Conservation (phyloP, 2,888 invertebrate species). For the Automeris io region DNA sequence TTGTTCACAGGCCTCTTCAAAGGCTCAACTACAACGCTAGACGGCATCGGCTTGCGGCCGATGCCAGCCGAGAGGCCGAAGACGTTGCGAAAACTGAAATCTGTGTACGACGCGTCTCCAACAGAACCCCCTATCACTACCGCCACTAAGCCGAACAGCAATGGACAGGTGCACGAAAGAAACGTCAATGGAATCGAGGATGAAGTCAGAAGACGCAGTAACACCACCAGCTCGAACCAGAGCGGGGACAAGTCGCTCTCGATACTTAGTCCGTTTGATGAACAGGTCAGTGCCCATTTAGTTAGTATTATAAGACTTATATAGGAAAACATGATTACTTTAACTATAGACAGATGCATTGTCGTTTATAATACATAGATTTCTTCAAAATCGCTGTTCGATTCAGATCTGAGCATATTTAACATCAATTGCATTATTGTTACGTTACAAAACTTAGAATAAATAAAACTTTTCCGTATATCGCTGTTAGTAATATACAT, state of each 20-base stretch:
- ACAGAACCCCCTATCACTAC: slow-evolving; percentile 48
- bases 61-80: slow-evolving; percentile 84
- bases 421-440: too few species aligned
- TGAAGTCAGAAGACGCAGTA: slow-evolving; percentile 66
- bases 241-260: slow-evolving; percentile 70
- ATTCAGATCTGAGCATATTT: too few species aligned
- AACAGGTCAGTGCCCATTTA: slow-evolving; percentile 61
- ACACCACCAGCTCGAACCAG: slow-evolving; percentile 60
- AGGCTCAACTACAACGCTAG: slow-evolving; percentile 85
- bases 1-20: slow-evolving; percentile 85
- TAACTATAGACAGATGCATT: too few species aligned
- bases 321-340: too few species aligned
- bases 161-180: slow-evolving; percentile 55
- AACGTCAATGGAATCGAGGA: slow-evolving; percentile 64
- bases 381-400: too few species aligned
- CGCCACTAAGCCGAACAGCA: slow-evolving; percentile 50
- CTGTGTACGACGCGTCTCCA: slow-evolving; percentile 80
- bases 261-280: slow-evolving; percentile 92
- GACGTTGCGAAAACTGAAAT: slow-evolving; percentile 84
- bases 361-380: too few species aligned
- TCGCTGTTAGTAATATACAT: too few species aligned
- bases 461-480: too few species aligned
- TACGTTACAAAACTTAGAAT: too few species aligned
- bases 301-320: not conserved
- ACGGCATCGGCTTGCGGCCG: slow-evolving; percentile 78